Evolutionary conservation across 2,113 vertebrate species (phyloP).

Genomic region (Oncorhynchus tshawytscha): DNA sequence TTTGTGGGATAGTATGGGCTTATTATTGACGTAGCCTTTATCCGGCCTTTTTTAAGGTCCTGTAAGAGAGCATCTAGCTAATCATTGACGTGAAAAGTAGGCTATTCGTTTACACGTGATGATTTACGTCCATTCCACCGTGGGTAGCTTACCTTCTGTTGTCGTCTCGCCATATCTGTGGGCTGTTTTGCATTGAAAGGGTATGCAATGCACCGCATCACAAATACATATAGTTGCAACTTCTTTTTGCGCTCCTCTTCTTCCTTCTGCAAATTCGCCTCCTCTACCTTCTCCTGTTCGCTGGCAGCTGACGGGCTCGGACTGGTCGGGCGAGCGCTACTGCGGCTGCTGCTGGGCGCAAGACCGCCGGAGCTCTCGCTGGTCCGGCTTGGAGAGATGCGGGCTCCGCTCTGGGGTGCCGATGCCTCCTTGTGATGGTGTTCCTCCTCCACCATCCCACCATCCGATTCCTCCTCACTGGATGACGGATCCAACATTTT

Average conservation of each 20-base stretch:
- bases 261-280: constrained; percentile 91
- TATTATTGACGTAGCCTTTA: no score
- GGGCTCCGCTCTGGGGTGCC: constrained; percentile 81
- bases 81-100: constrained; percentile 47
- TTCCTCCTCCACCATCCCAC: constrained; percentile 90
- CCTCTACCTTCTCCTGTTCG: constrained; percentile 94
- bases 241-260: constrained; percentile 95
- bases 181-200: constrained; percentile 98
- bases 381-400: constrained; percentile 87
- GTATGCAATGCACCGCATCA: constrained; percentile 95
- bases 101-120: constrained; percentile 51
- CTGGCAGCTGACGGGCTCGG: constrained; percentile 89
- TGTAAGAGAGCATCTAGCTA: constrained; percentile 63
- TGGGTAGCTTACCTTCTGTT: constrained; percentile 88
- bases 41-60: constrained; percentile 53
- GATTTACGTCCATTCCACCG: constrained; percentile 39
- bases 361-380: constrained; percentile 85
- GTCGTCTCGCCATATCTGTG: constrained; percentile 96
- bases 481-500: constrained; percentile 94
- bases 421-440: constrained; percentile 85
- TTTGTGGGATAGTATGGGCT: no score
- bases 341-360: constrained; percentile 77
- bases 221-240: constrained; percentile 97
- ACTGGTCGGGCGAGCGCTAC: constrained; percentile 81
- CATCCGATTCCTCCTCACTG: constrained; percentile 94